Conservation (phyloP, 2,113 vertebrate species). For the Oreotrochilus melanogaster region DNA sequence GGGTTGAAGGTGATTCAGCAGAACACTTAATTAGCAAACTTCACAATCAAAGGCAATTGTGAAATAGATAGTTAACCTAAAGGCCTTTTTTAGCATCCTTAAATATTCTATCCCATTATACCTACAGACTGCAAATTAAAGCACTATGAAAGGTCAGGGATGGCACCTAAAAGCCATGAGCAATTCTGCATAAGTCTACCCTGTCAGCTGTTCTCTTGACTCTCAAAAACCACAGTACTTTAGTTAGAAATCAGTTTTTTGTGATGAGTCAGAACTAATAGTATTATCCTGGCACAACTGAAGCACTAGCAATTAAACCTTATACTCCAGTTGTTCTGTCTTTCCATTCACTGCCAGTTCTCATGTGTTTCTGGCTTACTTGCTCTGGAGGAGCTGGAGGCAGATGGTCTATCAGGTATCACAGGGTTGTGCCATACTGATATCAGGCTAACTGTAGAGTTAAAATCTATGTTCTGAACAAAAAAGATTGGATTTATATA, state of each 20-base stretch:
- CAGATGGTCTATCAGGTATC: not conserved
- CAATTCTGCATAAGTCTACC: not conserved
- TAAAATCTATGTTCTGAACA: not conserved
- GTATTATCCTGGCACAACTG: not conserved
- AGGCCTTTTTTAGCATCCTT: not conserved
- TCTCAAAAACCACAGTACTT: not conserved
- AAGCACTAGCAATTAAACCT: slow-evolving; percentile 43
- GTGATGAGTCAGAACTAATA: slow-evolving; percentile 31
- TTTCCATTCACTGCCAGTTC: slow-evolving; percentile 19
- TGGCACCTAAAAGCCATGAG: not conserved
- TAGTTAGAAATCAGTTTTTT: slow-evolving; percentile 8
- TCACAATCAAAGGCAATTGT: not conserved
- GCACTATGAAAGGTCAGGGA: not conserved
- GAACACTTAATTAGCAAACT: not conserved
- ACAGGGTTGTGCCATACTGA: not conserved
- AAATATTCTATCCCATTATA: not conserved
- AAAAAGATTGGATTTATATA: not conserved
- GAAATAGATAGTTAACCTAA: not conserved
- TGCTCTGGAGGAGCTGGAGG: not conserved
- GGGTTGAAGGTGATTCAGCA: slow-evolving; percentile 33
- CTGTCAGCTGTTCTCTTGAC: not conserved
- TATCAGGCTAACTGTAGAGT: not conserved
- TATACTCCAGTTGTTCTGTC: slow-evolving; percentile 16
- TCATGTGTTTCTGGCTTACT: not conserved
- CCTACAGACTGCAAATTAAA: not conserved